These are phyloP conservation scores for Ophiothrix spiculata DNA, from an alignment of 35 echinoderm and acorn worm species.

Conservation along the genomic window DNA sequence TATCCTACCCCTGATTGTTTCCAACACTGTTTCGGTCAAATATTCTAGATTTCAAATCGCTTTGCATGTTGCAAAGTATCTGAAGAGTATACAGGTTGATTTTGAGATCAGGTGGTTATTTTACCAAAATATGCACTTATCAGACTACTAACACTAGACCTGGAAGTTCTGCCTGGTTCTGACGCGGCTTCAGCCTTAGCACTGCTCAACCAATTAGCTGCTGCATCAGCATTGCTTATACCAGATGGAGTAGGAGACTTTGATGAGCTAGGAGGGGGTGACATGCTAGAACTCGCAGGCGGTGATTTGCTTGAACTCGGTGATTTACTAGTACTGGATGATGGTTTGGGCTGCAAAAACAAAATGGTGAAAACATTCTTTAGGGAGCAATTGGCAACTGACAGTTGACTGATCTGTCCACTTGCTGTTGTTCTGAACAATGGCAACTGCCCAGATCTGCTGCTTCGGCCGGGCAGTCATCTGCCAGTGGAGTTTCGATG, in stretches of 20 bases:
- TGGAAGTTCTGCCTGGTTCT: constrained; percentile 20
- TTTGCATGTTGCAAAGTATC: not conserved
- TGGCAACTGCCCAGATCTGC: too few relatives aligned
- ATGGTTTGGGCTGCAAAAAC: too few relatives aligned
- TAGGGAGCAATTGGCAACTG: too few relatives aligned
- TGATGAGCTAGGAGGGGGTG: constrained; percentile 11
- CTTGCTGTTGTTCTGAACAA: too few relatives aligned
- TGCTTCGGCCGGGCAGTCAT: too few relatives aligned
- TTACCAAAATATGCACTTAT: too few relatives aligned
- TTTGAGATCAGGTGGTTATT: not conserved
- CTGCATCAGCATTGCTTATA: constrained; percentile 74
- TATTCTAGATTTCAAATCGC: not conserved
- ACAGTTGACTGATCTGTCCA: too few relatives aligned
- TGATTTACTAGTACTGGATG: too few relatives aligned
- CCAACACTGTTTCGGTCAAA: too few relatives aligned
- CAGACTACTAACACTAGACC: constrained; percentile 58
- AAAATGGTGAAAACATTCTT: too few relatives aligned
- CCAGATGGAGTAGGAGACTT: not conserved
- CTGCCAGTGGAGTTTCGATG: too few relatives aligned
- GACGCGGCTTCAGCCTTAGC: constrained; percentile 78
- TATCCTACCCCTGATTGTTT: too few relatives aligned
- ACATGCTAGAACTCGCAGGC: not conserved
- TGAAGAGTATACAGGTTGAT: not conserved
- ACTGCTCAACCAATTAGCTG: constrained; percentile 89
- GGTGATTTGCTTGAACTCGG: not conserved